phyloP scores from a whole-genome alignment of 2,113 vertebrate genomes.

The Ptychochromis oligacanthus region DNA sequence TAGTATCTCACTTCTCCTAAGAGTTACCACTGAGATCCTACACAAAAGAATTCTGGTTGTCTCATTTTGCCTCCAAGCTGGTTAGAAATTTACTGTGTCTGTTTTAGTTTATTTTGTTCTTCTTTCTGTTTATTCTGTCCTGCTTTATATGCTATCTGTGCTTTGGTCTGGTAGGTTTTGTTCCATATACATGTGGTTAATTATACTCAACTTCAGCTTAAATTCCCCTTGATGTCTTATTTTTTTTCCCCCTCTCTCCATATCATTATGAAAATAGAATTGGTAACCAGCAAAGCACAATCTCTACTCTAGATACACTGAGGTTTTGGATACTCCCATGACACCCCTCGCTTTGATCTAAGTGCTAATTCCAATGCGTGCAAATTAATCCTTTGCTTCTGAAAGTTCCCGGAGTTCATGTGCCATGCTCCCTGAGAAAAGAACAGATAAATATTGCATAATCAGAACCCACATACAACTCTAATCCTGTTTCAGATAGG shows the following conservation, averaged over 20 bases:
- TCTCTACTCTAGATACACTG: slow-evolving; percentile 64
- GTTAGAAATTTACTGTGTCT: slow-evolving; percentile 42
- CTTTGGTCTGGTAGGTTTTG: slow-evolving; percentile 44
- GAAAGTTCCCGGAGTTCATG: slow-evolving; percentile 73
- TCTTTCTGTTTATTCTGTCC: slow-evolving; percentile 48
- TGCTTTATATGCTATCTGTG: slow-evolving; percentile 21
- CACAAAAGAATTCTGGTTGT: slow-evolving; percentile 1
- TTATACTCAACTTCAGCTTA: slow-evolving; percentile 51
- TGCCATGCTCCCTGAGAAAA: slow-evolving; percentile 55
- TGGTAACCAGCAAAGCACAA: slow-evolving; percentile 52
- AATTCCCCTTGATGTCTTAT: slow-evolving; percentile 51
- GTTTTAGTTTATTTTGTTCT: slow-evolving; percentile 54
- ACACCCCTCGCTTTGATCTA: slow-evolving; percentile 73
- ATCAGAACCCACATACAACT: slow-evolving; percentile 38
- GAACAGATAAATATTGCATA: slow-evolving; percentile 72
- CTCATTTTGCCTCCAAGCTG: slow-evolving; percentile 8
- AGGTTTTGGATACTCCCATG: slow-evolving; percentile 64
- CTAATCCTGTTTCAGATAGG: slow-evolving; percentile 71
- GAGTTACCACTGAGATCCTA: slow-evolving; percentile 17
- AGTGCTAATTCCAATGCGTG: slow-evolving; percentile 70
- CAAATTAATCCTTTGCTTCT: slow-evolving; percentile 74
- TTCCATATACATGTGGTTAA: slow-evolving; percentile 54
- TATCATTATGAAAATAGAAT: slow-evolving; percentile 66
- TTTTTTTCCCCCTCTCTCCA: neutral
- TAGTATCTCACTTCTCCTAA: slow-evolving; percentile 22